Conservation (phyloP, 2,797 vertebrate genomes). For the Pogonophryne albipinna region DNA sequence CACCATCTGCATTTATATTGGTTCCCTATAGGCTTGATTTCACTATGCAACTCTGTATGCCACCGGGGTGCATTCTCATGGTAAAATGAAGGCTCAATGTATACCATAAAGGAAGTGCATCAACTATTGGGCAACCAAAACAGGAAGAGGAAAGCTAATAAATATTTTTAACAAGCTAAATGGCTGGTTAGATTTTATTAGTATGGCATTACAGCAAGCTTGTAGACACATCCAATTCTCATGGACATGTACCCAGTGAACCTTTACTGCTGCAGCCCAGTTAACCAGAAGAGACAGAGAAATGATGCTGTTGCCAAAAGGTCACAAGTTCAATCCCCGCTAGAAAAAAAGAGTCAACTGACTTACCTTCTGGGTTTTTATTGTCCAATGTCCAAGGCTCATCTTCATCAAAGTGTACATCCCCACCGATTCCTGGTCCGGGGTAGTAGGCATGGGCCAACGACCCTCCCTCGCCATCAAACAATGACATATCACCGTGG, state of each 20-base stretch:
- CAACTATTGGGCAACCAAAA: too few relatives aligned
- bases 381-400: conserved; percentile 96
- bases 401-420: conserved; percentile 95
- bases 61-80: too few relatives aligned
- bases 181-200: background rate
- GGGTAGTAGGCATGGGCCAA: conserved; percentile 98
- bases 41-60: too few relatives aligned
- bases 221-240: background rate
- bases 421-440: conserved; percentile 94
- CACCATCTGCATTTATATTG: too few relatives aligned
- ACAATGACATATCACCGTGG: conserved; percentile 97
- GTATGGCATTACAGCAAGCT: background rate
- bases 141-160: background rate
- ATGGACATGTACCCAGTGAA: background rate
- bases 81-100: too few relatives aligned
- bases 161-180: background rate
- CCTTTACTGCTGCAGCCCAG: background rate
- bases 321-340: background rate
- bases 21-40: too few relatives aligned
- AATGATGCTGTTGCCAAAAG: background rate
- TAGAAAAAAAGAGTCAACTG: background rate
- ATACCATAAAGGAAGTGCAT: too few relatives aligned
- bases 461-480: conserved; percentile 95
- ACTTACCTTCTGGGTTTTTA: conserved; percentile 86
- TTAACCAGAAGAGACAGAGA: background rate